phyloP scores from a whole-genome alignment of 2,113 vertebrate genomes.

The Myotis davidii region DNA sequence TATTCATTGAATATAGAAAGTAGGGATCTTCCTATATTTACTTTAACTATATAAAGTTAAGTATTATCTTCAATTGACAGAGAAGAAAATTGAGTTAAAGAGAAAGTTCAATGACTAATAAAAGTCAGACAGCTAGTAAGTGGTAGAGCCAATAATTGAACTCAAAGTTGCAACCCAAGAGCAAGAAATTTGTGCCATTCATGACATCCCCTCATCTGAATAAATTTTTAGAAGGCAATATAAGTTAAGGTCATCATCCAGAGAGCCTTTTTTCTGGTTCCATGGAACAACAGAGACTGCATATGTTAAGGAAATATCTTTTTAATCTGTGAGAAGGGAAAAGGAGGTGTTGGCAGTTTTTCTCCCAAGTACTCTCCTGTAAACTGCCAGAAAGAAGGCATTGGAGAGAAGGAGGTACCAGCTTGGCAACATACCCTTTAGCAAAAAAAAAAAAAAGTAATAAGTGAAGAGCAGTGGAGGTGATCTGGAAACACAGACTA shows the following conservation, averaged over 20 bases:
- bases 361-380: slow-evolving; percentile 55
- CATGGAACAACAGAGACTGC: slow-evolving; percentile 54
- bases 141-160: not conserved
- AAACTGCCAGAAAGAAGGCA: slow-evolving; percentile 64
- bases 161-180: not conserved
- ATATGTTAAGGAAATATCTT: slow-evolving; percentile 67
- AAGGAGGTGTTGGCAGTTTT: slow-evolving; percentile 52
- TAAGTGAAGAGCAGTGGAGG: slow-evolving; percentile 40
- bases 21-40: not conserved
- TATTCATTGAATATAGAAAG: not conserved
- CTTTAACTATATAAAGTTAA: not conserved
- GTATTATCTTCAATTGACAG: too few relatives aligned
- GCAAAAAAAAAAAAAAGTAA: slow-evolving; percentile 56
- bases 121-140: not conserved
- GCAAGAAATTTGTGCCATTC: not conserved
- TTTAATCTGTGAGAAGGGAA: slow-evolving; percentile 61
- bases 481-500: slow-evolving; percentile 42
- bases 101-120: not conserved
- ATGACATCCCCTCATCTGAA: not conserved
- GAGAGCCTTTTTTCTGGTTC: slow-evolving; percentile 53
- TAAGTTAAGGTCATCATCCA: slow-evolving; percentile 51
- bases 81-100: not conserved
- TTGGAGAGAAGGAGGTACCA: slow-evolving; percentile 50
- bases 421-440: slow-evolving; percentile 18
- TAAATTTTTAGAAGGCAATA: not conserved